Evolutionary conservation across 2,113 vertebrate genomes (phyloP).

Genomic region (Lamprotornis superbus): DNA sequence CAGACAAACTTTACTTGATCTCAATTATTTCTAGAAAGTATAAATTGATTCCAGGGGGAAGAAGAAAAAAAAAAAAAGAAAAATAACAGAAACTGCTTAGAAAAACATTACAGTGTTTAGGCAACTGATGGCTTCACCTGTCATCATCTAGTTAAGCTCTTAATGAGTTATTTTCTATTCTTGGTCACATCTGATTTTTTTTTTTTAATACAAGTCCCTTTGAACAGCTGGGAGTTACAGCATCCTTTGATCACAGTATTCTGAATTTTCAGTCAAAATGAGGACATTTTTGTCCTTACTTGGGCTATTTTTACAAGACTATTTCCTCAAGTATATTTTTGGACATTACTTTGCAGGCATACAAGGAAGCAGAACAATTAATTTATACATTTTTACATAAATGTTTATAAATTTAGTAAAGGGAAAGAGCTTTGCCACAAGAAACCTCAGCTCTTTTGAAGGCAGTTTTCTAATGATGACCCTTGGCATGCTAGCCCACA

Average conservation of each 20-base stretch:
- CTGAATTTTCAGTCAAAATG: slow-evolving; percentile 92
- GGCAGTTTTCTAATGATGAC: slow-evolving; percentile 98
- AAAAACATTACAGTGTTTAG: slow-evolving; percentile 66
- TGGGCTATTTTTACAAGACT: slow-evolving; percentile 72
- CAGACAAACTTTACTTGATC: slow-evolving; percentile 57
- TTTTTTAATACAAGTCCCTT: slow-evolving; percentile 87
- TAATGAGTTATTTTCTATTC: slow-evolving; percentile 95
- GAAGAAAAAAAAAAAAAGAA: too few relatives aligned
- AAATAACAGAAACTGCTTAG: slow-evolving; percentile 40
- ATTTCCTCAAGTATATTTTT: slow-evolving; percentile 69
- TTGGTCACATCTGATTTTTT: slow-evolving; percentile 94
- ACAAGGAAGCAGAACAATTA: slow-evolving; percentile 72
- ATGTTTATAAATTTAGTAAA: slow-evolving; percentile 93
- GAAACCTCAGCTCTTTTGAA: slow-evolving; percentile 87
- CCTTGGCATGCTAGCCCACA: slow-evolving; percentile 95
- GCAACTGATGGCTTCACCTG: slow-evolving; percentile 84
- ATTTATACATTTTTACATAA: slow-evolving; percentile 88
- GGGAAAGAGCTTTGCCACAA: slow-evolving; percentile 81
- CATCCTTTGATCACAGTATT: slow-evolving; percentile 92
- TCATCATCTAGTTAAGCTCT: slow-evolving; percentile 87
- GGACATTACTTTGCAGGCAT: slow-evolving; percentile 53
- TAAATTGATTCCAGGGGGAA: background rate
- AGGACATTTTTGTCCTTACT: slow-evolving; percentile 74
- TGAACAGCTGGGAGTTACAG: slow-evolving; percentile 93
- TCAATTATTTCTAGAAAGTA: slow-evolving; percentile 53